Conservation (phyloP, 1,140 invertebrate genomes). For the Melanaphis sacchari region DNA sequence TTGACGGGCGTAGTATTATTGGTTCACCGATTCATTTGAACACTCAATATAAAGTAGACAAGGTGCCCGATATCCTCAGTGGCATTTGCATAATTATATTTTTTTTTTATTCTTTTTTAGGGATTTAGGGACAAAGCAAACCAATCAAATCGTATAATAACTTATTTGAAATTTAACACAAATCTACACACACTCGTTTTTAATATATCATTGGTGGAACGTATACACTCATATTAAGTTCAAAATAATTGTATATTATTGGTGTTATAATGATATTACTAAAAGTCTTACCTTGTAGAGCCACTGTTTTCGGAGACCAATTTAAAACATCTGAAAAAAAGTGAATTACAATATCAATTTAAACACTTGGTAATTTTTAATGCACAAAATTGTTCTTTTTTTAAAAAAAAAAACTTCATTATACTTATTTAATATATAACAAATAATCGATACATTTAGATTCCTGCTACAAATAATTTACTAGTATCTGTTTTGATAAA, state of each 20-base stretch:
- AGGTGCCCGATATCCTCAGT: background rate
- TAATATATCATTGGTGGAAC: background rate
- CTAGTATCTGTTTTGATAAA: background rate
- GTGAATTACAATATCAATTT: background rate
- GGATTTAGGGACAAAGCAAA: background rate
- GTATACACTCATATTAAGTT: background rate
- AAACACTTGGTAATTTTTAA: background rate
- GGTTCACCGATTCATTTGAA: background rate
- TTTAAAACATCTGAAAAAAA: slow-evolving; percentile 21
- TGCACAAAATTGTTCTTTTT: no score
- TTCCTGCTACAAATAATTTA: background rate
- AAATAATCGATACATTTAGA: background rate
- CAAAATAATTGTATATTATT: background rate
- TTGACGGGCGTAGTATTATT: background rate
- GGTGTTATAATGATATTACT: background rate
- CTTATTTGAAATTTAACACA: background rate
- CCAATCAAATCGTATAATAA: background rate
- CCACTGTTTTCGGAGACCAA: slow-evolving; percentile 35
- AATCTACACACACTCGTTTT: background rate
- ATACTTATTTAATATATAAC: no score
- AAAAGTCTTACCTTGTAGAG: slow-evolving; percentile 22
- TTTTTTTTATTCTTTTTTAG: background rate
- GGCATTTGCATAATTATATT: background rate
- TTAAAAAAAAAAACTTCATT: no score
- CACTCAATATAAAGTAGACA: background rate